These are phyloP conservation scores for Tethea ocularis DNA, from an alignment of 2,888 invertebrate genomes.

Conservation along the genomic window DNA sequence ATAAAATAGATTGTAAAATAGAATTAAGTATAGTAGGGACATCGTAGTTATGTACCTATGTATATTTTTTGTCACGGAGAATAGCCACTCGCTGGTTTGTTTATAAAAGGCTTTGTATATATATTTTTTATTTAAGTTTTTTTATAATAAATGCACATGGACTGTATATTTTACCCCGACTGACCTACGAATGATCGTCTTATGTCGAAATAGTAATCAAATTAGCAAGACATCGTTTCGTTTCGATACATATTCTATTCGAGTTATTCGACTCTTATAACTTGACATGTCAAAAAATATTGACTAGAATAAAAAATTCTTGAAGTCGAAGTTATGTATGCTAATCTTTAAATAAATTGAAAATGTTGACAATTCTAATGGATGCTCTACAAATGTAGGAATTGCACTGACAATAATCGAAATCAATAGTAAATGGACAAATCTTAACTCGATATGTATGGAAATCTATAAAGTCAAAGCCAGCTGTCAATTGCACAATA, in stretches of 20 bases:
- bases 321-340: neutral
- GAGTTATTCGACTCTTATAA: neutral
- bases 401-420: neutral
- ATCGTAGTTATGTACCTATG: conserved; percentile 17
- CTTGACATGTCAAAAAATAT: neutral
- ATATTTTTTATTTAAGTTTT: conserved; percentile 8
- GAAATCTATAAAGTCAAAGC: neutral
- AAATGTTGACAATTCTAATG: too few species aligned
- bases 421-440: neutral
- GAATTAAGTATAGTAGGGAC: conserved; percentile 18
- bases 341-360: too few species aligned
- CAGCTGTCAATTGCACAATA: neutral
- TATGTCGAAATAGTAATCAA: neutral
- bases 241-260: neutral
- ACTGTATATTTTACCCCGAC: conserved; percentile 1
- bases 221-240: neutral
- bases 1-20: conserved; percentile 45
- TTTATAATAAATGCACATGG: neutral
- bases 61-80: neutral
- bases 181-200: neutral
- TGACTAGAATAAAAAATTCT: neutral
- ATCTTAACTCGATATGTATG: neutral
- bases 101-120: conserved; percentile 2
- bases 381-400: neutral
- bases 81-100: neutral